A percentile compares a stretch with the other conserved stretches of the same genome.
Conservation (phyloP, 2,113 vertebrate genomes). For the Lagopus leucura region DNA sequence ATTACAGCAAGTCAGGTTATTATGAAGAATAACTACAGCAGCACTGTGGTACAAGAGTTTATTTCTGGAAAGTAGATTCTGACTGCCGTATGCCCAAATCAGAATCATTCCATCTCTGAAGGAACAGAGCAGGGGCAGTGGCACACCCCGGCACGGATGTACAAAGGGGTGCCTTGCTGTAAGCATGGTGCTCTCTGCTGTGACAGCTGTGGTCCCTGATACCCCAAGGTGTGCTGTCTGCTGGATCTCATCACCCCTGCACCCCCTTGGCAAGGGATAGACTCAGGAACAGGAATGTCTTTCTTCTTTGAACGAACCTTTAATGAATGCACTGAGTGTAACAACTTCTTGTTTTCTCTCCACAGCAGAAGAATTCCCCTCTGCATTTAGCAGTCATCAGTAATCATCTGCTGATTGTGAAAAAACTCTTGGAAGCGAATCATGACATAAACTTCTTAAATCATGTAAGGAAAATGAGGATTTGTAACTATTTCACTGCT, state of each 20-base stretch:
- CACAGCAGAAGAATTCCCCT: constrained; percentile 82
- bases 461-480: constrained; percentile 74
- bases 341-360: constrained; percentile 38
- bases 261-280: accelerated
- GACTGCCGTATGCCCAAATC: background rate
- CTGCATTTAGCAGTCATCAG: constrained; percentile 88
- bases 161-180: background rate
- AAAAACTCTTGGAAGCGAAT: constrained; percentile 79
- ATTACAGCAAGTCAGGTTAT: background rate
- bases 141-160: accelerated
- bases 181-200: accelerated
- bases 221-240: background rate
- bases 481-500: background rate
- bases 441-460: constrained; percentile 81
- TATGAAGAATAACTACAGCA: background rate
- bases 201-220: background rate
- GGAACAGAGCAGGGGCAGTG: background rate
- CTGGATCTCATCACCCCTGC: background rate
- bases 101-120: background rate
- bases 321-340: background rate
- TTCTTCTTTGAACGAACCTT: background rate
- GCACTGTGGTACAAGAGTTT: background rate
- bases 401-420: constrained; percentile 79
- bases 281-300: background rate
- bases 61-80: background rate